Evolutionary conservation across 2,797 vertebrate genomes (phyloP).

Genomic region (Chromis chromis): DNA sequence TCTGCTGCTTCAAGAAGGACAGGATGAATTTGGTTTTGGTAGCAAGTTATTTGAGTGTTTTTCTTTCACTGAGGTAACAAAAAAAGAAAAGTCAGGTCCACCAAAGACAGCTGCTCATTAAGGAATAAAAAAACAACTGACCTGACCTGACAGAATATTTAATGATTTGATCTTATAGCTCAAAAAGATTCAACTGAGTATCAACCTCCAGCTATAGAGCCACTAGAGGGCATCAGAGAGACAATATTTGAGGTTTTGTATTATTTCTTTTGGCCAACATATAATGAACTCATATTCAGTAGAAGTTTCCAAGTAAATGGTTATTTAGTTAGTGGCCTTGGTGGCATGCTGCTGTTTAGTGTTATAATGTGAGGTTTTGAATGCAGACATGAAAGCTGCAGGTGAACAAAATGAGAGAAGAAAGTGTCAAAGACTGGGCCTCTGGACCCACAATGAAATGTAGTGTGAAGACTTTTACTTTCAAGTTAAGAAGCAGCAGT

Average conservation of each 20-base stretch:
- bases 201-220: not conserved
- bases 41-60: constrained; percentile 50
- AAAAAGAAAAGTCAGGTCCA: constrained; percentile 29
- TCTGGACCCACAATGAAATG: constrained; percentile 2
- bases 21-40: constrained; percentile 61
- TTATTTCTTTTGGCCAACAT: not conserved
- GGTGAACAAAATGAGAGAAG: not conserved
- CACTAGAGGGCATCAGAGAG: constrained; percentile 39
- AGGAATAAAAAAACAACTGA: constrained; percentile 1
- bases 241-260: not conserved
- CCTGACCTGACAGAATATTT: not conserved
- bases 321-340: not conserved
- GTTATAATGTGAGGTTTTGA: not conserved
- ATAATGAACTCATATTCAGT: not conserved
- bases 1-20: constrained; percentile 51
- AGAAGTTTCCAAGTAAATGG: constrained; percentile 7
- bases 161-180: constrained; percentile 14
- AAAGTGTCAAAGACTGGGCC: constrained; percentile 4
- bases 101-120: constrained; percentile 14
- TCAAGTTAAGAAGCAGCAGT: constrained; percentile 75
- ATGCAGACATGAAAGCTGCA: constrained; percentile 6
- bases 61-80: constrained; percentile 64
- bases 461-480: constrained; percentile 50
- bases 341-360: constrained; percentile 6
- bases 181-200: not conserved